Base-by-base conservation (phyloP, 2,113 vertebrate genomes). In the Vidua macroura region DNA sequence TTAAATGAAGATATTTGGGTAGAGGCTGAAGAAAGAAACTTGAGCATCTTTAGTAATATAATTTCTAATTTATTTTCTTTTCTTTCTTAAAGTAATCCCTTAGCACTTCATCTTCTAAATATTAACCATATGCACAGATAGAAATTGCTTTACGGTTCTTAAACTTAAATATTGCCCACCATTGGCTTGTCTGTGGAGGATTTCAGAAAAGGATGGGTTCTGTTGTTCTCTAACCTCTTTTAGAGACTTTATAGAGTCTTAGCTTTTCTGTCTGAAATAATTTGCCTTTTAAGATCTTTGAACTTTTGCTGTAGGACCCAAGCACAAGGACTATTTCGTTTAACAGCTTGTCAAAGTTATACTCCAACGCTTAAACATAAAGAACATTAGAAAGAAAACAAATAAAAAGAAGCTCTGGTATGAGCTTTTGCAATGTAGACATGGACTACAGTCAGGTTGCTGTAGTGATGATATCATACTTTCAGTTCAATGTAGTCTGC, bases 101-200 rank as follows among this genome's bases (percentile, higher is more conserved):
- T 80, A 83, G 27, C 16, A 73, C 27, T 53, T 88, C 23, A 67
- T 31, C 7, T 80, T 70, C 43, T 59, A 81, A 72, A 60, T 91
- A 90, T 79, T 90, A 83, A 55, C 41, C 15, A 31, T 82, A 83
- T 67, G 33, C 41, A 60, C 24, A 72, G 49, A 53, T 51, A 31
- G 37, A 84, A 86, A 70, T 84, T 59, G 33, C 58, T 84, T 92
- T 84, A 72, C 35, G 81, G 9, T 86, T 88, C 73, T 84, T 91
- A 83, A 88, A 90, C 92, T 83, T 58, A 91, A 91, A 73, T 91
- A 76, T 79, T 87, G 31, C 53, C 62, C 56, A 86, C 31, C 17
- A 27, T 23, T 84, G 55, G 5, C 48, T 73, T 83, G 23, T 62
- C 35, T 58, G 9, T 67, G 39, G 43, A 83, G 18, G 19, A 80